Percentiles rank a stretch among this genome's conserved stretches.
phyloP scores from a whole-genome alignment of 2,888 invertebrate species.

The Disparrhopalites patrizii region DNA sequence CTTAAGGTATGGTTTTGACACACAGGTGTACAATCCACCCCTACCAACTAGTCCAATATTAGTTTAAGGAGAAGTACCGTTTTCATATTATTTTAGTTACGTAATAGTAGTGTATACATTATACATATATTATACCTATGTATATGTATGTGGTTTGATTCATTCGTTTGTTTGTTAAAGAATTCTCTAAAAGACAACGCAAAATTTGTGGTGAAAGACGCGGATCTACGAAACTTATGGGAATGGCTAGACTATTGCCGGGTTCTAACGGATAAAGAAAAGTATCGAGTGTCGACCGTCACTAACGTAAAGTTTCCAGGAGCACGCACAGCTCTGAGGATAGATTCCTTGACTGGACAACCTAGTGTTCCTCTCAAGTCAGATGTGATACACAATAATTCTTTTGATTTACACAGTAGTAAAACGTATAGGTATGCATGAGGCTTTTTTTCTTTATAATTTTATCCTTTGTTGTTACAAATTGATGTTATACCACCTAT shows the following conservation, averaged over 20 bases:
- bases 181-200: conserved; percentile 74
- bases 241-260: conserved; percentile 71
- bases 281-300: conserved; percentile 40
- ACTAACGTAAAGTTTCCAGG: conserved; percentile 43
- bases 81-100: no score
- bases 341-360: conserved; percentile 32
- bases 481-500: no score
- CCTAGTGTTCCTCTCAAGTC: conserved; percentile 38
- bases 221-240: conserved; percentile 75
- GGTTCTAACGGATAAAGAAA: conserved; percentile 60
- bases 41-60: no score
- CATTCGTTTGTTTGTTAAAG: conserved; percentile 52
- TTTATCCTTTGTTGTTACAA: no score
- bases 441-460: no score
- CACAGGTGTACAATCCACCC: neutral
- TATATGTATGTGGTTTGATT: neutral
- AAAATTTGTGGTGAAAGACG: conserved; percentile 64
- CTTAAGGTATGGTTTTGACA: conserved; percentile 63
- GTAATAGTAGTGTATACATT: no score
- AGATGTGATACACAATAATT: conserved; percentile 44
- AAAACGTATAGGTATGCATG: conserved; percentile 44
- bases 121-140: neutral
- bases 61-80: no score
- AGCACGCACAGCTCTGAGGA: conserved; percentile 40
- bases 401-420: conserved; percentile 43